phyloP scores from a whole-genome alignment of 2,797 vertebrate genomes.

The Anguilla anguilla region DNA sequence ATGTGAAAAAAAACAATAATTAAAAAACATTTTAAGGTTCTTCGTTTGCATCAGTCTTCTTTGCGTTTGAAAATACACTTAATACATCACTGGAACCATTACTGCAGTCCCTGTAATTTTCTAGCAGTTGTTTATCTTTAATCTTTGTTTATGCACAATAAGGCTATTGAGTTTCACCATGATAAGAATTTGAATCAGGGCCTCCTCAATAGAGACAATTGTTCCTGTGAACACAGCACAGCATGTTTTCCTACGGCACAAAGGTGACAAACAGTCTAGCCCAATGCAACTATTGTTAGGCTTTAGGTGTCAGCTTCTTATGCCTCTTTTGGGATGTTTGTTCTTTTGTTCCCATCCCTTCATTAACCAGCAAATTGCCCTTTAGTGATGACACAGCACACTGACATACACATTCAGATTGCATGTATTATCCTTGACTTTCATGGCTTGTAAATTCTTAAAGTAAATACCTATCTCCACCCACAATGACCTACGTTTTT shows the following conservation, averaged over 20 bases:
- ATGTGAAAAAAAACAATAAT: too few species aligned
- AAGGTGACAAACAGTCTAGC: slow-evolving; percentile 6
- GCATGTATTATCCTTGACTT: background rate
- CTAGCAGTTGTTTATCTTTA: slow-evolving; percentile 14
- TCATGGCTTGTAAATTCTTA: background rate
- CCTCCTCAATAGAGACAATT: slow-evolving; percentile 13
- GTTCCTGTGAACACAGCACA: slow-evolving; percentile 13
- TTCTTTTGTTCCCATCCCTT: slow-evolving; percentile 21
- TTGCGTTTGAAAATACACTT: slow-evolving; percentile 5
- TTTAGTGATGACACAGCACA: background rate
- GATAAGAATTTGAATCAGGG: slow-evolving; percentile 20
- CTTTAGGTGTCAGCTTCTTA: slow-evolving; percentile 11
- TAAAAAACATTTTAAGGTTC: background rate
- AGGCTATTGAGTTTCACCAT: slow-evolving; percentile 27
- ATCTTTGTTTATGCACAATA: slow-evolving; percentile 20
- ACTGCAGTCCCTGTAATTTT: slow-evolving; percentile 22
- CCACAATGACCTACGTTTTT: background rate
- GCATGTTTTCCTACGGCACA: slow-evolving; percentile 4
- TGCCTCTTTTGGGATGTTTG: slow-evolving; percentile 6
- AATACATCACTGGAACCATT: background rate
- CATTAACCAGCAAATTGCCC: slow-evolving; percentile 13
- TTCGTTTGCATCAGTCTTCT: background rate
- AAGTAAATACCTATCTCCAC: background rate
- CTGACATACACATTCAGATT: background rate
- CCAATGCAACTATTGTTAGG: slow-evolving; percentile 15